Evolutionary conservation across 1,140 invertebrate species (phyloP).

Genomic region (Halictus rubicundus): DNA sequence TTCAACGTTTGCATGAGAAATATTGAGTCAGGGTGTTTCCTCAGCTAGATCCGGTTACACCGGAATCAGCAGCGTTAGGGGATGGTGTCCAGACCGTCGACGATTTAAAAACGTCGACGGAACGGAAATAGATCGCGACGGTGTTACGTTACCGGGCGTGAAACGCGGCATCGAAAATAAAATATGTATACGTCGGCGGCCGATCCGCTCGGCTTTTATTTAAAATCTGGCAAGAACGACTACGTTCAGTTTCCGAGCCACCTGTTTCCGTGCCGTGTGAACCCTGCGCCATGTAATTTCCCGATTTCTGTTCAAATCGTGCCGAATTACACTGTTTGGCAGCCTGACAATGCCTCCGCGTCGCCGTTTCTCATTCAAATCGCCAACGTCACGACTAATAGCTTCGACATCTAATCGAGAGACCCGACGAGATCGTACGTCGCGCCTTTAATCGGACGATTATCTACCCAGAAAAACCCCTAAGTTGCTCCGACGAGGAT

Average conservation of each 20-base stretch:
- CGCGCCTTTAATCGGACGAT: no score
- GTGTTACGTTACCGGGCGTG: conserved; percentile 58
- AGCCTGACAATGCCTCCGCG: conserved; percentile 27
- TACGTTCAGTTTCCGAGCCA: conserved; percentile 27
- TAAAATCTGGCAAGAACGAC: conserved; percentile 51
- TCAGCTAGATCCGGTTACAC: no score
- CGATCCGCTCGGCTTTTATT: conserved; percentile 54
- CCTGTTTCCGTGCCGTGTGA: conserved; percentile 47
- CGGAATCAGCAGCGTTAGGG: neutral
- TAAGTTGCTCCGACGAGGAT: no score
- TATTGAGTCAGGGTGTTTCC: no score
- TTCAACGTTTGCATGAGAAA: no score
- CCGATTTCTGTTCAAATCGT: conserved; percentile 32
- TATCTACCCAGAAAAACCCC: no score
- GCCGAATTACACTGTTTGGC: conserved; percentile 20
- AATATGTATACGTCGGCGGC: conserved; percentile 45
- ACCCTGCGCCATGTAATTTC: neutral
- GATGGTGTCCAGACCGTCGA: conserved; percentile 5
- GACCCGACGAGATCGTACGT: no score
- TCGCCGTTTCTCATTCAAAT: neutral
- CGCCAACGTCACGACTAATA: no score
- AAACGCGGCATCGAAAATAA: conserved; percentile 63
- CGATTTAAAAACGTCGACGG: conserved; percentile 60
- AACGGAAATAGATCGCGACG: conserved; percentile 59
- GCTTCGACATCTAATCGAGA: no score